Conservation (phyloP, 2,888 invertebrate genomes). For the Minunthozetes semirufus region DNA sequence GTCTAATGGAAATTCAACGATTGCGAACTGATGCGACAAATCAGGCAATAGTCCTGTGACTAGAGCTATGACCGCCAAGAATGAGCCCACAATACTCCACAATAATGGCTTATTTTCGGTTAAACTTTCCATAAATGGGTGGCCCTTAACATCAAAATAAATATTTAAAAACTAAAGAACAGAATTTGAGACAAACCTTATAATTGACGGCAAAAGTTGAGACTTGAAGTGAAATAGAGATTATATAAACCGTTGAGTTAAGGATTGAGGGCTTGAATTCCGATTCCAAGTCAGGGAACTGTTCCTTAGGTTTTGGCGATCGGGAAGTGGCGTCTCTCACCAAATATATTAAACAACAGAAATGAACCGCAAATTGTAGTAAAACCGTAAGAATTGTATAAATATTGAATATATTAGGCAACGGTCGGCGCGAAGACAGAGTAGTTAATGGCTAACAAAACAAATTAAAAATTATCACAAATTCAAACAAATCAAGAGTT, state of each 20-base stretch:
- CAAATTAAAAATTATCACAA: not conserved
- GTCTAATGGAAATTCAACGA: slow-evolving; percentile 84
- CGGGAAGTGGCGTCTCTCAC: slow-evolving; percentile 70
- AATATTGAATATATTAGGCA: slow-evolving; percentile 96
- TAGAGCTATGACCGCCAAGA: slow-evolving; percentile 70
- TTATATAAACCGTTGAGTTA: slow-evolving; percentile 96
- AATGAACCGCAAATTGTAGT: slow-evolving; percentile 89
- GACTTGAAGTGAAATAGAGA: slow-evolving; percentile 93
- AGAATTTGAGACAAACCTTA: slow-evolving; percentile 59
- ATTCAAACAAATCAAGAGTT: no score
- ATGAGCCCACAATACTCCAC: slow-evolving; percentile 79
- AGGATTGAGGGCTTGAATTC: slow-evolving; percentile 87
- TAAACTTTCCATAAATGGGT: slow-evolving; percentile 97
- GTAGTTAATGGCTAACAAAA: slow-evolving; percentile 69
- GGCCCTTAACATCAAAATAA: slow-evolving; percentile 60
- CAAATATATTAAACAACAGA: slow-evolving; percentile 78
- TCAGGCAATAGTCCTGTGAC: slow-evolving; percentile 79
- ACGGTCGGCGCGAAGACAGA: slow-evolving; percentile 83
- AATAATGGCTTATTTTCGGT: slow-evolving; percentile 82
- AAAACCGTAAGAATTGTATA: slow-evolving; percentile 94
- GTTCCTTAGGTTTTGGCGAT: slow-evolving; percentile 55
- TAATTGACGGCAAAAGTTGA: slow-evolving; percentile 99
- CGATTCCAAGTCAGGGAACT: slow-evolving; percentile 60
- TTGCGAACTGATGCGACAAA: slow-evolving; percentile 81
- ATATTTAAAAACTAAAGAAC: not conserved